phyloP scores from a whole-genome alignment of 2,113 vertebrate genomes.

The Lonchura striata region DNA sequence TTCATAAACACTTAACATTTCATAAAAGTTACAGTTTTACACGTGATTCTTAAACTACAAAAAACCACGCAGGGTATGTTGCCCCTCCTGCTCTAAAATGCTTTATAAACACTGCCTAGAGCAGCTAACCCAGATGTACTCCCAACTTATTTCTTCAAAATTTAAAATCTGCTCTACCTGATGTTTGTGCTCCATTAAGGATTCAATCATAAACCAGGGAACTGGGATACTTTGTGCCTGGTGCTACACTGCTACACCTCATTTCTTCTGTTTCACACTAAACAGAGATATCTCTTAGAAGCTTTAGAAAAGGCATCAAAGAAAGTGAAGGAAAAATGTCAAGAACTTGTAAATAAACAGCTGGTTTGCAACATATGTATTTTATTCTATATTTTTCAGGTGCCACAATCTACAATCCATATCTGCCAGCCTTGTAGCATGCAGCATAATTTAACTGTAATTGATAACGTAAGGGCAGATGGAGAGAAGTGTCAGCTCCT shows the following conservation, averaged over 20 bases:
- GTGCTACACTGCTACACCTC: constrained; percentile 52
- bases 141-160: constrained; percentile 55
- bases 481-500: constrained; percentile 81
- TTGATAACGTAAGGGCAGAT: constrained; percentile 99
- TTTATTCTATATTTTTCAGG: constrained; percentile 82
- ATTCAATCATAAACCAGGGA: constrained; percentile 41
- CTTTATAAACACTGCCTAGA: constrained; percentile 66
- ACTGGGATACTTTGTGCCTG: constrained; percentile 59
- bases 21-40: constrained; percentile 73
- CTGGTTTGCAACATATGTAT: constrained; percentile 81
- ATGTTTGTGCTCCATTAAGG: neutral
- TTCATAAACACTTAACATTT: constrained; percentile 77
- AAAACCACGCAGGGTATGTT: neutral
- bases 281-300: constrained; percentile 70
- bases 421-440: constrained; percentile 80
- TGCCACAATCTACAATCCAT: constrained; percentile 78
- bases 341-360: constrained; percentile 82
- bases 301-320: constrained; percentile 72
- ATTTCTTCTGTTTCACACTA: constrained; percentile 73
- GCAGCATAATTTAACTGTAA: constrained; percentile 92
- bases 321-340: constrained; percentile 73
- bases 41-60: constrained; percentile 60
- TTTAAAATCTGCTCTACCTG: constrained; percentile 70
- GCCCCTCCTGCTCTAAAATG: constrained; percentile 29
- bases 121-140: constrained; percentile 62